Conservation (phyloP, 1,140 invertebrate genomes). For the Bombyx mori region DNA sequence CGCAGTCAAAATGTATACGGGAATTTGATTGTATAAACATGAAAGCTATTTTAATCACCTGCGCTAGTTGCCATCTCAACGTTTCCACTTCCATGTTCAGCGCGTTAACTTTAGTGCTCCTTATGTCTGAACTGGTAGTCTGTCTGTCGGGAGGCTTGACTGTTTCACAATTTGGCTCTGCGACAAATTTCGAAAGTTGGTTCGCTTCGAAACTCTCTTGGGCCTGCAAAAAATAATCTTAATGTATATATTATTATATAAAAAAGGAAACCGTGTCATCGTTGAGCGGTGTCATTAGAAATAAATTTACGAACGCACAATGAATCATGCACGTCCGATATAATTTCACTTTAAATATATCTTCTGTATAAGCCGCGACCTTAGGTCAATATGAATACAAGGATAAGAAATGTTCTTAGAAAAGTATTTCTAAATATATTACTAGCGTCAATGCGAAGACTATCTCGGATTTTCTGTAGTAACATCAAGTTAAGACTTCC, state of each 20-base stretch:
- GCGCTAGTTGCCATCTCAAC: constrained; percentile 84
- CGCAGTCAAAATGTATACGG: neutral
- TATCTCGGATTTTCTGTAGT: no score
- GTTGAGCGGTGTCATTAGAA: constrained; percentile 28
- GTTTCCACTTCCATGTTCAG: constrained; percentile 83
- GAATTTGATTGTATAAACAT: neutral
- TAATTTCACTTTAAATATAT: constrained; percentile 28
- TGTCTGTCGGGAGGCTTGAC: constrained; percentile 37
- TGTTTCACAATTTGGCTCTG: constrained; percentile 36
- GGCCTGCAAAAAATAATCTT: constrained; percentile 43
- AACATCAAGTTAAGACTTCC: no score
- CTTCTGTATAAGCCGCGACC: no score
- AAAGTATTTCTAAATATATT: no score
- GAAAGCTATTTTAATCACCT: constrained; percentile 68
- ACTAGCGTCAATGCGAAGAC: no score
- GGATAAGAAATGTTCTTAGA: no score
- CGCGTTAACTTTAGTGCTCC: constrained; percentile 74
- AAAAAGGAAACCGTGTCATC: constrained; percentile 21
- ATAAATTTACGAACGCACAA: constrained; percentile 20
- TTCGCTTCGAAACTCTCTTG: constrained; percentile 52
- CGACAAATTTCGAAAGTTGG: constrained; percentile 46
- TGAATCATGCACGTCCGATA: constrained; percentile 20
- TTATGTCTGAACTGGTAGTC: constrained; percentile 31
- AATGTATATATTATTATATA: constrained; percentile 9
- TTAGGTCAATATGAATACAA: no score